phyloP scores from a whole-genome alignment of 1,140 invertebrate genomes.

The Steinernema feltiae region DNA sequence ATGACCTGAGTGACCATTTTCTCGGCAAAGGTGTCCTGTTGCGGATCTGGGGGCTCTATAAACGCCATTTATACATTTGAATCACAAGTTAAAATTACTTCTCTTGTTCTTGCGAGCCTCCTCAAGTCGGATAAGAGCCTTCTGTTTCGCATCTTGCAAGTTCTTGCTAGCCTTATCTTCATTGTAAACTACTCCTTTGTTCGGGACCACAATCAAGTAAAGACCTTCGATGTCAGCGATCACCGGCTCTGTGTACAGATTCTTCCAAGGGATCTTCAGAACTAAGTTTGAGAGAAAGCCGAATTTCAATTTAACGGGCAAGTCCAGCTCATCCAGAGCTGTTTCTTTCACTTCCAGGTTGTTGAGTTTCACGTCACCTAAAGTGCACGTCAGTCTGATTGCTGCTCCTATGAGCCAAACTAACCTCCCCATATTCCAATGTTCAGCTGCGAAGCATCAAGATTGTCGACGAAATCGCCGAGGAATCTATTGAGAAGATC shows the following conservation, averaged over 20 bases:
- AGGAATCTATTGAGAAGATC: constrained; percentile 85
- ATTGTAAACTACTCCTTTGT: constrained; percentile 76
- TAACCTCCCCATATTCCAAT: constrained; percentile 92
- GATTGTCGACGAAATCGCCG: constrained; percentile 90
- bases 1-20: constrained; percentile 90
- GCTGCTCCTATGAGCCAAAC: constrained; percentile 30
- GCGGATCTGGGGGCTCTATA: constrained; percentile 50
- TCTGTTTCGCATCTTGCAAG: constrained; percentile 73
- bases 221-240: constrained; percentile 79
- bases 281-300: constrained; percentile 70
- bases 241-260: constrained; percentile 85
- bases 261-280: constrained; percentile 95
- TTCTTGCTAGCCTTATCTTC: constrained; percentile 77
- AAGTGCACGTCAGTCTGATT: constrained; percentile 59
- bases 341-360: constrained; percentile 82
- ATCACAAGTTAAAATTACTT: constrained; percentile 70
- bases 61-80: constrained; percentile 54
- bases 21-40: constrained; percentile 84
- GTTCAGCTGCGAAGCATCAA: constrained; percentile 84
- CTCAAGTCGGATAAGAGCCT: constrained; percentile 67
- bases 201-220: constrained; percentile 80
- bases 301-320: constrained; percentile 57
- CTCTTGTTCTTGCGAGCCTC: constrained; percentile 74
- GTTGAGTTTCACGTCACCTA: constrained; percentile 88
- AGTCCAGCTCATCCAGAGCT: constrained; percentile 65